Percentiles rank a stretch among this genome's conserved stretches.
Conservation (phyloP, 92 coral and sea anemone species). For the Hydrozoanthus gracilis region DNA sequence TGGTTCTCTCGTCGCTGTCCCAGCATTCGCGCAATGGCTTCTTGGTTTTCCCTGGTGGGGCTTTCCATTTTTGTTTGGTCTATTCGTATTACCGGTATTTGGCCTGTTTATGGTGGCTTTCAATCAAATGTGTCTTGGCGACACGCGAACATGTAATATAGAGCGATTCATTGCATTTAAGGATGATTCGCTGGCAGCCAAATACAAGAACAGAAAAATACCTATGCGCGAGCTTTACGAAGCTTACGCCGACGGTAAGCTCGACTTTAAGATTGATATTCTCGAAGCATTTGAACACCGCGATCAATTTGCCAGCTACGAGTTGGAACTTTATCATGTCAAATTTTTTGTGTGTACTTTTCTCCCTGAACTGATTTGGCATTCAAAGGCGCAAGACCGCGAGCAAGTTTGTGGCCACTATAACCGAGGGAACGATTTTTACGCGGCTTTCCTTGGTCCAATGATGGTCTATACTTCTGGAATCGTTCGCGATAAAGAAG, state of each 20-base stretch:
- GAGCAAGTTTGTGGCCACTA: conserved; percentile 98
- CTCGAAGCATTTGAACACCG: conserved; percentile 94
- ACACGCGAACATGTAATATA: conserved; percentile 56
- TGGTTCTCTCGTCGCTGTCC: conserved; percentile 70
- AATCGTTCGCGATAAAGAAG: conserved; percentile 69
- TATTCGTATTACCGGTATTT: conserved; percentile 77
- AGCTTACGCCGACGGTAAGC: conserved; percentile 95
- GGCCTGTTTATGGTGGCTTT: conserved; percentile 75
- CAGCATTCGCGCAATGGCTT: conserved; percentile 83
- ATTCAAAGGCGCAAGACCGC: conserved; percentile 90
- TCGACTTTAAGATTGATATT: conserved; percentile 91
- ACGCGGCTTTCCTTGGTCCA: conserved; percentile 94
- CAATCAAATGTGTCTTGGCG: conserved; percentile 80
- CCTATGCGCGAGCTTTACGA: conserved; percentile 89
- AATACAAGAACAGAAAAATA: conserved; percentile 74
- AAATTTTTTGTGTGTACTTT: conserved; percentile 82
- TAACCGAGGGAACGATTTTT: conserved; percentile 97
- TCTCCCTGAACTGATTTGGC: conserved; percentile 90
- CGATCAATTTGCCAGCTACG: conserved; percentile 77
- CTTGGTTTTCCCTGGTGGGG: conserved; percentile 92
- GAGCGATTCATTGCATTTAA: conserved; percentile 78
- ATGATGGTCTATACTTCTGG: conserved; percentile 97
- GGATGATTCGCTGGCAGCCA: conserved; percentile 73
- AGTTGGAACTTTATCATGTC: conserved; percentile 84
- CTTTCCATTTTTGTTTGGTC: conserved; percentile 66